Percentiles rank a stretch among this genome's conserved stretches.
These are phyloP conservation scores for Maconellicoccus hirsutus DNA, from an alignment of 1,140 invertebrate genomes.

Conservation along the genomic window DNA sequence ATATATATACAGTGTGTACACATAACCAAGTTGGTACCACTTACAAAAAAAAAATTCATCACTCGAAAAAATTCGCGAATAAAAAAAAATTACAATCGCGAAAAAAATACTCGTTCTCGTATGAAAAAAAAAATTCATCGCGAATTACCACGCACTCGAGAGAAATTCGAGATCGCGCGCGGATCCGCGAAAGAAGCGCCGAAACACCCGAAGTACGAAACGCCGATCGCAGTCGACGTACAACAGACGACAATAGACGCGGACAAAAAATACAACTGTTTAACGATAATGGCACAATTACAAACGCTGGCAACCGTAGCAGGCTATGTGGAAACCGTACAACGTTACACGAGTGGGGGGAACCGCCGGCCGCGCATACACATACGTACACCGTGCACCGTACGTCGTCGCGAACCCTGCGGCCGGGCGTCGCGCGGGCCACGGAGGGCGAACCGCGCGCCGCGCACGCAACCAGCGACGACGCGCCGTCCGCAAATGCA, in stretches of 20 bases:
- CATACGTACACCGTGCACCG: too few species aligned
- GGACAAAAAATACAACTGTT: constrained; percentile 17
- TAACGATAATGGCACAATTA: constrained; percentile 22
- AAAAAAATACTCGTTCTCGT: too few species aligned
- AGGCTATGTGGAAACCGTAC: constrained; percentile 17
- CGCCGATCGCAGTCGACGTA: not conserved
- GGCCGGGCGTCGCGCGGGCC: too few species aligned
- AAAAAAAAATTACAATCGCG: too few species aligned
- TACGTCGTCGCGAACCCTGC: too few species aligned
- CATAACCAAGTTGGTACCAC: too few species aligned
- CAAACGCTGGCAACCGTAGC: constrained; percentile 19
- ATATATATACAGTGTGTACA: too few species aligned
- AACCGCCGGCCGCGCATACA: not conserved
- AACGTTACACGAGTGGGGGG: not conserved
- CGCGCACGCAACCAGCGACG: too few species aligned
- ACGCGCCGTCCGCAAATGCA: too few species aligned
- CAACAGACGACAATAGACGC: constrained; percentile 12
- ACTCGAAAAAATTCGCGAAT: too few species aligned
- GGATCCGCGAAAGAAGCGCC: not conserved
- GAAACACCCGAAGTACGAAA: not conserved
- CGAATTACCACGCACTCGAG: not conserved
- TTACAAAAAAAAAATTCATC: too few species aligned
- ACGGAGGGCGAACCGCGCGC: not conserved
- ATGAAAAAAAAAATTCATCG: too few species aligned
- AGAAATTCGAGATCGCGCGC: not conserved